Evolutionary conservation across 2,113 vertebrate genomes (phyloP).

Genomic region (Athene noctua): DNA sequence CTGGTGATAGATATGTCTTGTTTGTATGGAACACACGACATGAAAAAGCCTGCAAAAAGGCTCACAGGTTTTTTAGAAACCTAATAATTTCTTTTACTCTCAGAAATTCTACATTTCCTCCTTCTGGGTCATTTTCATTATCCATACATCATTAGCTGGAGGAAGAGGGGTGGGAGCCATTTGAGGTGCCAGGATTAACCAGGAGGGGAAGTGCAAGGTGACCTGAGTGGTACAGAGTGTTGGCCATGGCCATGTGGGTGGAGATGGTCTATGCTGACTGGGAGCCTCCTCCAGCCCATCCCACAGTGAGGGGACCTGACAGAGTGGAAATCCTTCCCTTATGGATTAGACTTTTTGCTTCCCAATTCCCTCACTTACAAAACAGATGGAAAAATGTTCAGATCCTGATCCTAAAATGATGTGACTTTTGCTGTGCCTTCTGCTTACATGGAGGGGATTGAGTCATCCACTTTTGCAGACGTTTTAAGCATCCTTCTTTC

Average conservation of each 20-base stretch:
- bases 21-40: neutral
- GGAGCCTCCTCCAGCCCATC: neutral
- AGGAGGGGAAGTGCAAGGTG: neutral
- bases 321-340: neutral
- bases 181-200: neutral
- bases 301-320: accelerated
- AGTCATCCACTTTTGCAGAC: neutral
- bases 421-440: neutral
- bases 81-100: neutral
- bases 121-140: neutral
- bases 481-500: neutral
- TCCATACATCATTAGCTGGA: neutral
- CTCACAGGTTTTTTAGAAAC: neutral
- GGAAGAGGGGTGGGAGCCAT: neutral
- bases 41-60: neutral
- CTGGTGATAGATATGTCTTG: accelerated
- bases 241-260: neutral
- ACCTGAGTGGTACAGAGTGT: accelerated
- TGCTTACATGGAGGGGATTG: accelerated
- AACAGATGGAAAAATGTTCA: neutral
- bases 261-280: neutral
- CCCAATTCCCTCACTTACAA: neutral
- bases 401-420: neutral
- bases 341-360: neutral
- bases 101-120: neutral